Conservation (phyloP, 2,888 invertebrate species). For the Amphipoea oculea region DNA sequence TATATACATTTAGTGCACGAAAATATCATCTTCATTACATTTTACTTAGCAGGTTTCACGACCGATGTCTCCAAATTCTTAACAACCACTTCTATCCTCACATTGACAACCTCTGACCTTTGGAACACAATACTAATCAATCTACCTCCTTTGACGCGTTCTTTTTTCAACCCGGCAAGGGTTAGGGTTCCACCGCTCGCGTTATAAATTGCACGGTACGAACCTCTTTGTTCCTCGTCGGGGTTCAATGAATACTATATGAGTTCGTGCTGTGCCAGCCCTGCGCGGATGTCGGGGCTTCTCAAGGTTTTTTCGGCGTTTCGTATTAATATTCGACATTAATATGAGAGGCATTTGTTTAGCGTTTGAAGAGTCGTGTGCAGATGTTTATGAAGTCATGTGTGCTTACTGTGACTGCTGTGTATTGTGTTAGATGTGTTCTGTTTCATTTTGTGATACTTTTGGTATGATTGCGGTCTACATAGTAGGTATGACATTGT, state of each 20-base stretch:
- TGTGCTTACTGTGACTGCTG: constrained; percentile 6
- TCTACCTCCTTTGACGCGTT: constrained; percentile 53
- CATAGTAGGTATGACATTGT: neutral
- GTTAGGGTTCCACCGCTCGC: constrained; percentile 44
- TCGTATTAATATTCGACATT: constrained; percentile 61
- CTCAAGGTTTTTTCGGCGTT: constrained; percentile 57
- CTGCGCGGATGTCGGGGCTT: constrained; percentile 43
- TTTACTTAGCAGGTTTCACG: neutral
- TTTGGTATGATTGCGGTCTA: neutral
- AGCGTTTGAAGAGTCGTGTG: constrained; percentile 25
- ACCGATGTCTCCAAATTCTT: neutral
- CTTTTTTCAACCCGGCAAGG: constrained; percentile 37
- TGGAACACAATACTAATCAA: constrained; percentile 54
- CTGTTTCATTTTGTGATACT: neutral
- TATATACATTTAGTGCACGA: neutral
- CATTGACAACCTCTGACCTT: constrained; percentile 22
- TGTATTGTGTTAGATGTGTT: neutral
- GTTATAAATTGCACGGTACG: constrained; percentile 62
- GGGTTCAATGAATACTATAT: constrained; percentile 68
- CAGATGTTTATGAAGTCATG: constrained; percentile 10
- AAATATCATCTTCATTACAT: neutral
- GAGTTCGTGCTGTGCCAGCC: constrained; percentile 55
- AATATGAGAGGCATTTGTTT: constrained; percentile 47
- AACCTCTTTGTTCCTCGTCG: constrained; percentile 61
- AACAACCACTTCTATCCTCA: neutral